phyloP scores from a whole-genome alignment of 2,888 invertebrate genomes.

The Quadroppia sp. region DNA sequence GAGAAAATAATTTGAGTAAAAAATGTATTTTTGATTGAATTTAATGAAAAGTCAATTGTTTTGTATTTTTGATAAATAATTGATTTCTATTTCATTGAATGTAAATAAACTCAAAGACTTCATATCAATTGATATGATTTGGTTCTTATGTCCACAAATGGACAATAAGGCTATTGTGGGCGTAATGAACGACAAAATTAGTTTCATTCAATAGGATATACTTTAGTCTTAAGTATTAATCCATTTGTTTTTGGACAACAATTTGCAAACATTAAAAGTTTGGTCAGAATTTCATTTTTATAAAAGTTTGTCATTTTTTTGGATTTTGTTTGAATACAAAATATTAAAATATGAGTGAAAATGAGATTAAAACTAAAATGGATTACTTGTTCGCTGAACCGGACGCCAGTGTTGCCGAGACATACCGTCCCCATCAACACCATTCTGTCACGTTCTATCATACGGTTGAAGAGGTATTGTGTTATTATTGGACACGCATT shows the following conservation, averaged over 20 bases:
- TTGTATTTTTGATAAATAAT: too few relatives aligned
- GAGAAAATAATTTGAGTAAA: neutral
- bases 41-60: too few relatives aligned
- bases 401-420: neutral
- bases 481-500: neutral
- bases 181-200: neutral
- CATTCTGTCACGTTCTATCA: constrained; percentile 5
- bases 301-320: neutral
- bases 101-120: neutral
- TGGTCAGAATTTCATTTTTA: too few relatives aligned
- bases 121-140: neutral
- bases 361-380: neutral
- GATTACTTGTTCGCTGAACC: constrained; percentile 25
- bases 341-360: constrained; percentile 2
- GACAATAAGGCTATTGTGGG: constrained; percentile 15
- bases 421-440: constrained; percentile 18
- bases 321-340: too few relatives aligned
- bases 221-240: too few relatives aligned
- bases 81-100: neutral
- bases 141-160: constrained; percentile 20
- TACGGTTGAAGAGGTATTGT: constrained; percentile 25
- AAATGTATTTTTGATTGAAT: too few relatives aligned
- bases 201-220: neutral
- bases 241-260: too few relatives aligned
- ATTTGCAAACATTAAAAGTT: too few relatives aligned